Evolutionary conservation across 1,140 invertebrate genomes (phyloP), one percentile per base, ranked within the genome.

Genomic region (Pogonognathellus flavescens): DNA sequence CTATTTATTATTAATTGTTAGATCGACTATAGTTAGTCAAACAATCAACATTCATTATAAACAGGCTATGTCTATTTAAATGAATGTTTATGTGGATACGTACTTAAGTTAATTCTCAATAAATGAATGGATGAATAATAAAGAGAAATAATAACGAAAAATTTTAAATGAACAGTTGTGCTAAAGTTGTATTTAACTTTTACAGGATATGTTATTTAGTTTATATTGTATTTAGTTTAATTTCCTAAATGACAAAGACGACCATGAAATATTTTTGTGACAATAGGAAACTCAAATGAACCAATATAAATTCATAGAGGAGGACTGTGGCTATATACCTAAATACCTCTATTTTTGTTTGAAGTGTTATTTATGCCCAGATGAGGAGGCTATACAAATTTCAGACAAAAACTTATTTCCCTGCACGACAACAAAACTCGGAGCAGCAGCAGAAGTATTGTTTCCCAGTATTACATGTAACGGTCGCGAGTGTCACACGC

Each of bases 371-470:
- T 10, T 76, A 76, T 76, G 70, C 31, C 18, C 25, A 60, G 81
- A 82, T 82, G 81, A 59, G 50, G 81, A 59, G 50, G 60, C 55
- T 59, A 82, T 82, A 82, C 10, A 60, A 25, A 82, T 82, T 82
- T 82, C 57, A 31, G n/a, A 60, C 53, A 59, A 82, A 82, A 81
- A 57, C 31, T 10, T 59, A 82, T 82, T 82, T 82, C 57, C 81
- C 81, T 82, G 81, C 81, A 82, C 81, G 81, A 82, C 81, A 82
- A 60, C 81, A 82, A 59, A 82, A 82, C 81, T 82, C 25, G 81
- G 41, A 70, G 41, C 31, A 50, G 31, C 6, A 41, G 31, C 31
- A 41, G 41, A 22, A 50, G 70, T 41, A 70, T 83, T 83, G 82
- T 83, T 83, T 83, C 82, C 82, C 52, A 82, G 55, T 41, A 66